These are phyloP conservation scores for Macrotus californicus DNA, from an alignment of 2,113 vertebrate genomes.

Conservation along the genomic window DNA sequence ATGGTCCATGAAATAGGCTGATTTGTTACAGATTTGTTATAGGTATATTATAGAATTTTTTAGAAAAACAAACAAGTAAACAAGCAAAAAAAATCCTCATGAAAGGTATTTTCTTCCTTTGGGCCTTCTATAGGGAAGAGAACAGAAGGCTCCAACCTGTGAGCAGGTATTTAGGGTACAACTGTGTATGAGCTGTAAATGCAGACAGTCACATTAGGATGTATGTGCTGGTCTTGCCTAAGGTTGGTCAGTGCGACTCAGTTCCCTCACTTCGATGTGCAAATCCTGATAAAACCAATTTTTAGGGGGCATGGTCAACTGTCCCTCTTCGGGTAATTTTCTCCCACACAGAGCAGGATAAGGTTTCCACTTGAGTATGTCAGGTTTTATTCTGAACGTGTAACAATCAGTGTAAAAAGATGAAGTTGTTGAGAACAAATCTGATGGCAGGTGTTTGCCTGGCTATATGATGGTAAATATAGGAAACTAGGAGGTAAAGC, in stretches of 20 bases:
- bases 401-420: not conserved
- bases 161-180: not conserved
- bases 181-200: not conserved
- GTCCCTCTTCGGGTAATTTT: not conserved
- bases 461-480: not conserved
- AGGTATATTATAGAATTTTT: not conserved
- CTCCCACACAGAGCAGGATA: not conserved
- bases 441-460: not conserved
- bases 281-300: not conserved
- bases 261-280: not conserved
- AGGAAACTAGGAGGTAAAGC: not conserved
- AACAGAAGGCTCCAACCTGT: not conserved
- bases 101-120: not conserved
- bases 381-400: not conserved
- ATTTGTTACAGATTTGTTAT: not conserved
- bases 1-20: not conserved
- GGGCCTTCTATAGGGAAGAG: not conserved
- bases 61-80: not conserved
- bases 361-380: not conserved
- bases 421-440: not conserved
- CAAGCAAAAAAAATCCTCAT: not conserved
- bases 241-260: not conserved
- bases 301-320: not conserved
- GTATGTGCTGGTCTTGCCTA: not conserved
- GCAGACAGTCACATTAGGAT: accelerated